A percentile compares a stretch with the other conserved stretches of the same genome.
Evolutionary conservation across 2,113 vertebrate genomes (phyloP).

Genomic region (Ondatra zibethicus): DNA sequence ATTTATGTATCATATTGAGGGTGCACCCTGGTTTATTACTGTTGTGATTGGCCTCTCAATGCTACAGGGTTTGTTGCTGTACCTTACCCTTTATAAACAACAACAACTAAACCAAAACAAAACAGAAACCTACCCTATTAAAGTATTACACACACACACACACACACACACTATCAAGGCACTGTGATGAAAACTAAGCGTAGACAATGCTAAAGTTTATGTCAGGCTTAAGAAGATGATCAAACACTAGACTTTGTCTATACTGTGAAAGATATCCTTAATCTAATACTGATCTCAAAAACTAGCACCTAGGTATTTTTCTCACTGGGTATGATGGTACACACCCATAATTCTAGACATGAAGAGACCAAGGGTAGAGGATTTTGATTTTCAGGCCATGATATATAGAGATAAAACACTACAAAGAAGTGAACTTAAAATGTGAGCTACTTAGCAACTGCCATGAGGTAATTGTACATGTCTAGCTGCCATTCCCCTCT

Average conservation of each 20-base stretch:
- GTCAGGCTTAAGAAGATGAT: conserved; percentile 46
- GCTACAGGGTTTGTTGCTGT: background rate
- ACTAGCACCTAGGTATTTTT: background rate
- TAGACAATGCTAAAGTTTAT: conserved; percentile 32
- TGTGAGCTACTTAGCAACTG: background rate
- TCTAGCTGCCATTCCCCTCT: background rate
- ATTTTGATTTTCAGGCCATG: background rate
- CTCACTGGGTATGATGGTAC: background rate
- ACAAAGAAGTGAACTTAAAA: background rate
- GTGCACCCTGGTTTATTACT: background rate
- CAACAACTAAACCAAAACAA: background rate
- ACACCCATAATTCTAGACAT: background rate
- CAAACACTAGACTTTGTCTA: conserved; percentile 16
- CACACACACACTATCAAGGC: background rate
- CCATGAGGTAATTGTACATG: too few relatives aligned
- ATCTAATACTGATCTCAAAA: conserved; percentile 24
- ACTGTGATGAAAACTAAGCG: conserved; percentile 42
- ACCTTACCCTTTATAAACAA: background rate
- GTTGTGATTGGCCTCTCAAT: too few relatives aligned
- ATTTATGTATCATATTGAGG: background rate
- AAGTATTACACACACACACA: background rate
- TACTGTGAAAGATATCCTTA: background rate
- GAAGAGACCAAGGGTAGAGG: background rate
- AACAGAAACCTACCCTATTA: background rate
- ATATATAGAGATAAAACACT: background rate